Evolutionary conservation across 1,140 invertebrate species (phyloP), one percentile per base, ranked within the genome.

Genomic region (Heliconius hermathena): DNA sequence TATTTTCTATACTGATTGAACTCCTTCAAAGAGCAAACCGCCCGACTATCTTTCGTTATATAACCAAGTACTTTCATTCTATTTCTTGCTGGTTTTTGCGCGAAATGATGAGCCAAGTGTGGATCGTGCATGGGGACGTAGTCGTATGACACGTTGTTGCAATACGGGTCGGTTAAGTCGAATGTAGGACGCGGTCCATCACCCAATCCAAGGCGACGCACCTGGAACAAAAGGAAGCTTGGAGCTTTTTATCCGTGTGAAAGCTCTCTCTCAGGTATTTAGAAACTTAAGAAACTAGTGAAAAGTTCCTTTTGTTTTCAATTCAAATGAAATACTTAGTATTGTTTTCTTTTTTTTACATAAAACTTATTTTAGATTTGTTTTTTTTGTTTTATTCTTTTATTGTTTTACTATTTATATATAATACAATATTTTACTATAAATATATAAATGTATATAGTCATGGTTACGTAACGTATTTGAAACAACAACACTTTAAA

Each of bases 1-100:
- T 91, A 93, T 73, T 94, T 93, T 71, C 94, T 90, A 76, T 94
- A 94, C 71, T 92, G 90, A 79, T 94, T 95, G 84, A 94, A 94
- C 73, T 94, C 91, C 29, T 90, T 91, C 72, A 94, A 78, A 3
- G 93, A 89, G 83, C 94, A 95, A 0, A 91, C 89, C 0, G 93
- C 92, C 16, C 92, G 80, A 0, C 87, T 88, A 38, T 93, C 91
- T 33, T 87, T 86, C 0, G 92, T 92, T 79, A 89, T 91, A 76
- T 87, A 93, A 8, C 92, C 92, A 3, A 93, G 82, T 0, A 77
- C 11, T 66, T 88, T 92, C 92, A 94, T 92, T 52, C 89, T 84
- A 33, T 85, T 90, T 49, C 89, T 88, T 2, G 87, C 88, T 8
- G 88, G 85, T 60, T 91, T 91, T 81, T 90, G 88, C 0, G 87